Base-by-base conservation (phyloP, 2,888 invertebrate species). In the Heliothis peltigera region DNA sequence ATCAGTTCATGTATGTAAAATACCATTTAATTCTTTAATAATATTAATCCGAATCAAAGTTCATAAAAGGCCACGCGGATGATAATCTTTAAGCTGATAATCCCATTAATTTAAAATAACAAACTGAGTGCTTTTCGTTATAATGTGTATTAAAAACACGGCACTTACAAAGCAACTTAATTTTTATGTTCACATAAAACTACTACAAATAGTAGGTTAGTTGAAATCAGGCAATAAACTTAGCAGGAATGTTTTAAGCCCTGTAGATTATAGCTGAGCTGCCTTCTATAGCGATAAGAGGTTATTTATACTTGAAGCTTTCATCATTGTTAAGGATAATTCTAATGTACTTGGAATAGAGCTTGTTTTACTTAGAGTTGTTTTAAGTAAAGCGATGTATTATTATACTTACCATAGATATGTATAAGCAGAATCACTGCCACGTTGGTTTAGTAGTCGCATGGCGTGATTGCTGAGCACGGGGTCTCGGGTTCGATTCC, bases 101-200 rank as follows among this genome's bases (percentile, higher is more conserved):
- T 12, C 18, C 3, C 22, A 44, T 18, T 18, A 39, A 5, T 39
- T 25, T 44, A 8, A 51, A 19, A 15, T 10, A 25, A 51, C 22
- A 53, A 39, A 39, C 22, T 18, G 21, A 61, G 8, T 10, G 21
- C 18, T 55, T 55, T 44, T 32, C n/a, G 39, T 55, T 59, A 53
- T 55, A 61, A 74, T 18, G 54, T 25, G 42, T 54, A 54, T 44
- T 48, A 51, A 58, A 70, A 68, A 57, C 55, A 55, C 55, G 55
- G 60, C 62, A 63, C 56, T 67, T 35, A 69, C 64, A 75, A 67
- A 77, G 67, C 32, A 68, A 74, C 61, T 78, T 53, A 75, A 72
- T 64, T 64, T 80, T 75, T 67, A 80, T 75, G 81, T 63, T 65
- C 53, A 64, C 72, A 72, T 78, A 75, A 74, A 79, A 78, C 64